phyloP scores from a whole-genome alignment of 1,140 invertebrate genomes.

The Trichonephila inaurata region DNA sequence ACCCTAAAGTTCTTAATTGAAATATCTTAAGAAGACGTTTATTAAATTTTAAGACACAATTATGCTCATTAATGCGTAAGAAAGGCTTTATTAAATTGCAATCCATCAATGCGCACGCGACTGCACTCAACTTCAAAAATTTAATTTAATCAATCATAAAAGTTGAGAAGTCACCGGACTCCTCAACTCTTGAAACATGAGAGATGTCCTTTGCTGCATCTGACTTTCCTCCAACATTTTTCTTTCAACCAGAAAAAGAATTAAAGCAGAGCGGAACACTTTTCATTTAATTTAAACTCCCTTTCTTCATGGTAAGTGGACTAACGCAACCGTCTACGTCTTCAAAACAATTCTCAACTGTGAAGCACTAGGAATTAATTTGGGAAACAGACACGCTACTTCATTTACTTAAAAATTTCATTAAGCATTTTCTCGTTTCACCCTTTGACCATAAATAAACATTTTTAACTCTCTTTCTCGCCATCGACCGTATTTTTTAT shows the following conservation, averaged over 20 bases:
- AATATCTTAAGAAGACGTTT: too few species aligned
- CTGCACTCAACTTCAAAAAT: too few species aligned
- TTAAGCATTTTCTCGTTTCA: slow-evolving; percentile 39
- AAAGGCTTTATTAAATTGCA: too few species aligned
- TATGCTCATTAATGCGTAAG: too few species aligned
- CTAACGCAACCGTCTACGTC: neutral
- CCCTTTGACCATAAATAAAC: neutral
- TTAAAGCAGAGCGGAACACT: slow-evolving; percentile 20
- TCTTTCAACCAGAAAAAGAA: neutral
- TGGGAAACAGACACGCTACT: neutral
- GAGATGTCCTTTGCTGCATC: neutral
- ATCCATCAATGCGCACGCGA: too few species aligned
- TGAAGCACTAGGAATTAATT: slow-evolving; percentile 50
- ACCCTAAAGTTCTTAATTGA: too few species aligned
- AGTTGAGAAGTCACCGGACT: neutral
- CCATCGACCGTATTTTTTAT: neutral
- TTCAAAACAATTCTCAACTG: slow-evolving; percentile 23
- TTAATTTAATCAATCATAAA: too few species aligned
- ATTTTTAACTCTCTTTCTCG: neutral
- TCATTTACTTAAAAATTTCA: slow-evolving; percentile 67
- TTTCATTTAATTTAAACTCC: slow-evolving; percentile 40
- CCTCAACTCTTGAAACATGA: neutral
- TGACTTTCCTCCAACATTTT: neutral
- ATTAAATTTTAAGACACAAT: too few species aligned
- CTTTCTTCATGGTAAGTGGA: slow-evolving; percentile 26